Conservation (phyloP, 2,113 vertebrate genomes). For the Apus apus region DNA sequence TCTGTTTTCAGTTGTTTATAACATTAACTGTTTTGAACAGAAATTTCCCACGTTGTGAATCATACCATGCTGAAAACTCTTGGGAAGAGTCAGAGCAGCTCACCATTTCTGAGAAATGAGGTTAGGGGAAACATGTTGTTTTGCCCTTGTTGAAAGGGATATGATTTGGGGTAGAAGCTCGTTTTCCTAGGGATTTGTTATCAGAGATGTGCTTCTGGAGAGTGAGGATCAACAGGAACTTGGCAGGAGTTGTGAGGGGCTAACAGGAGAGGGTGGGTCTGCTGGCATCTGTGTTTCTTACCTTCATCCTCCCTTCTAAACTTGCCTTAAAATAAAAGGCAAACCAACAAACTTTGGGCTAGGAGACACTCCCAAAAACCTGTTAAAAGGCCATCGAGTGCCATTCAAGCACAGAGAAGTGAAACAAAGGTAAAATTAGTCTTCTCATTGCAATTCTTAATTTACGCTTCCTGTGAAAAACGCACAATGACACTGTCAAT, state of each 20-base stretch:
- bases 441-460: conserved; percentile 15
- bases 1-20: neutral
- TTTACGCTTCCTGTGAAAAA: conserved; percentile 51
- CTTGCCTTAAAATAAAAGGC: neutral
- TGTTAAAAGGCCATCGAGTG: neutral
- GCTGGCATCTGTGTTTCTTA: neutral
- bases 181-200: neutral
- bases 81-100: neutral
- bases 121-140: neutral
- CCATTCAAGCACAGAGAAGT: conserved; percentile 3
- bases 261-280: neutral
- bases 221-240: neutral
- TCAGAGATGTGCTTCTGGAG: neutral
- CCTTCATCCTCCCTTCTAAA: neutral
- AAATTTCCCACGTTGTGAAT: neutral
- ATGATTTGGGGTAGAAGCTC: neutral
- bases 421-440: conserved; percentile 50
- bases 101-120: neutral
- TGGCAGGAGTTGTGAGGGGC: neutral
- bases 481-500: neutral
- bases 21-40: neutral
- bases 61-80: neutral
- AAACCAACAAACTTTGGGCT: neutral
- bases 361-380: neutral
- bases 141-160: neutral